Evolutionary conservation across 2,797 vertebrate genomes (phyloP).

Genomic region (Notamacropus eugenii): DNA sequence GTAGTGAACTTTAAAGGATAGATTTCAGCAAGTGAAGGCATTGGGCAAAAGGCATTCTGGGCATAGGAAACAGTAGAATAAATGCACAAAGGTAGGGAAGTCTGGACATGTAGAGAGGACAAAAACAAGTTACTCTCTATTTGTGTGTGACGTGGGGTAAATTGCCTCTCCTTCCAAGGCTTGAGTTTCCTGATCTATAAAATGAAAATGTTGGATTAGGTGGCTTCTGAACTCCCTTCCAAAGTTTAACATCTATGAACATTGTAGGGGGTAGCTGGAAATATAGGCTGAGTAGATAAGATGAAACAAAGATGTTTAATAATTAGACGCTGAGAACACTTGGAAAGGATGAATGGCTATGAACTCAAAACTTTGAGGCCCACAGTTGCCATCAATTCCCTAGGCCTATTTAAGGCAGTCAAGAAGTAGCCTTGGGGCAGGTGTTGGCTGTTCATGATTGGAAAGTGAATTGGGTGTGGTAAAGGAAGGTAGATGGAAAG

Average conservation of each 20-base stretch:
- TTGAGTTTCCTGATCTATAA: background rate
- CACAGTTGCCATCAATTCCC: background rate
- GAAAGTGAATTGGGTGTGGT: background rate
- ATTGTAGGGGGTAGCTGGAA: background rate
- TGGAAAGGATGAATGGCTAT: background rate
- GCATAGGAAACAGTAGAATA: background rate
- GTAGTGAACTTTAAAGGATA: background rate
- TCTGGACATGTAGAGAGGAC: background rate
- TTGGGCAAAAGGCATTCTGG: background rate
- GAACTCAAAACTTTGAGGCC: background rate
- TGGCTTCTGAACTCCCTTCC: background rate
- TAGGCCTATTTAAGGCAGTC: background rate
- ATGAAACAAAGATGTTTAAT: background rate
- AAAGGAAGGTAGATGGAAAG: constrained; percentile 1
- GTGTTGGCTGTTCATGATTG: background rate
- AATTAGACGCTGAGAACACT: background rate
- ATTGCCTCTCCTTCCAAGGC: background rate
- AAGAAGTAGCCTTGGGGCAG: background rate
- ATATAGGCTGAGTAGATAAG: background rate
- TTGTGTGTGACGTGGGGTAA: background rate
- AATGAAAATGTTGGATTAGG: background rate
- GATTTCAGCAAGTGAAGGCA: background rate
- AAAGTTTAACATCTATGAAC: background rate
- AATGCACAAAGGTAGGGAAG: background rate
- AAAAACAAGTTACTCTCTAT: background rate